Conservation (phyloP, 2,888 invertebrate genomes). For the Caenorhabditis sp. region DNA sequence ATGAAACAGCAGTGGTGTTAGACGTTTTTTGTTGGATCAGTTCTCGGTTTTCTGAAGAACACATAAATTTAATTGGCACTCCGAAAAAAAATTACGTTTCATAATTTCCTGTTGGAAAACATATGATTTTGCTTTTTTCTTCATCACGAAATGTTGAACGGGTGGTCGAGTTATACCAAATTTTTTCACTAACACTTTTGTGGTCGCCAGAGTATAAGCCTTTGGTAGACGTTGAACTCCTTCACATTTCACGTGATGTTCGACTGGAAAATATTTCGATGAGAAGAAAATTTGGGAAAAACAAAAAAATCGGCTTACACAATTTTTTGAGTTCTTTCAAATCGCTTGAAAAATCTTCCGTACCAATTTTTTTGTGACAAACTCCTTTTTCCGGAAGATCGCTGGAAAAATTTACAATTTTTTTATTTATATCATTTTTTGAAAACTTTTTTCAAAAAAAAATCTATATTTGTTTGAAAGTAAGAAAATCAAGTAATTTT, state of each 20-base stretch:
- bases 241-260: background rate
- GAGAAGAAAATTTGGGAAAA: background rate
- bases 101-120: slow-evolving; percentile 30
- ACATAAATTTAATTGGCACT: background rate
- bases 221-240: background rate
- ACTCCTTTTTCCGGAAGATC: background rate
- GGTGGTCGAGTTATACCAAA: background rate
- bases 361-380: background rate
- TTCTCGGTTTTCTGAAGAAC: slow-evolving; percentile 31
- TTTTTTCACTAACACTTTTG: background rate
- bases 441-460: background rate
- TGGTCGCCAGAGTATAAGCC: background rate
- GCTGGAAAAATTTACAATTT: background rate
- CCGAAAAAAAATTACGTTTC: slow-evolving; percentile 28
- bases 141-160: slow-evolving; percentile 31
- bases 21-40: slow-evolving; percentile 15
- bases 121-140: slow-evolving; percentile 24
- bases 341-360: background rate
- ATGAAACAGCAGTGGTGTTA: slow-evolving; percentile 20
- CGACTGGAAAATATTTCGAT: background rate
- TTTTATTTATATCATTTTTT: background rate
- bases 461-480: too few relatives aligned
- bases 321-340: background rate
- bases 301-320: background rate
- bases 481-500: too few relatives aligned